Percentiles rank a stretch among this genome's conserved stretches.
These are phyloP conservation scores for Cryptoblepharus egeriae DNA, from an alignment of 2,797 vertebrate genomes.

Conservation along the genomic window DNA sequence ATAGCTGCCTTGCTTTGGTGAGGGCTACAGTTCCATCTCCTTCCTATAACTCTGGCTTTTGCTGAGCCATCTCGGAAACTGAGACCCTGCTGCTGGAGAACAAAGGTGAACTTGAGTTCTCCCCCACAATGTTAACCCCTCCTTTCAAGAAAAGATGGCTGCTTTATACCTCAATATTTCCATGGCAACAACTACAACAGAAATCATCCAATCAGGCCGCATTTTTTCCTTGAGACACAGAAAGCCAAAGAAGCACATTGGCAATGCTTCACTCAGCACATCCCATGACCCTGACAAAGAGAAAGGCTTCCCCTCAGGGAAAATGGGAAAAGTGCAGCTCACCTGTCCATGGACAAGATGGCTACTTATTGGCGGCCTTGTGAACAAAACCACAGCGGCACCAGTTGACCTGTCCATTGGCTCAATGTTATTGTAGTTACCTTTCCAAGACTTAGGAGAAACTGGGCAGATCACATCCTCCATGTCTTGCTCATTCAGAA, in stretches of 20 bases:
- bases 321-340: neutral
- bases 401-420: neutral
- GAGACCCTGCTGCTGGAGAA: slow-evolving; percentile 13
- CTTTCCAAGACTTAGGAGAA: neutral
- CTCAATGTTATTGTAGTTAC: neutral
- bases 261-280: neutral
- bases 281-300: slow-evolving; percentile 8
- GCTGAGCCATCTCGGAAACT: slow-evolving; percentile 3
- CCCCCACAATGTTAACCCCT: neutral
- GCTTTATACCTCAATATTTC: slow-evolving; percentile 81
- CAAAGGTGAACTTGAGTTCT: slow-evolving; percentile 28
- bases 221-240: slow-evolving; percentile 16
- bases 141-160: slow-evolving; percentile 39
- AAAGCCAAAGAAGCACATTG: neutral
- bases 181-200: slow-evolving; percentile 87
- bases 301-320: neutral
- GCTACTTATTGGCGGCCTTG: neutral
- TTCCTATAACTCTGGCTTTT: neutral
- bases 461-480: neutral
- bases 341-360: neutral
- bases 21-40: neutral
- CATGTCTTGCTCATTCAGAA: neutral
- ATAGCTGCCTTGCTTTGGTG: neutral
- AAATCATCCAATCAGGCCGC: slow-evolving; percentile 79
- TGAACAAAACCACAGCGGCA: neutral